These are phyloP conservation scores for Galeopterus variegatus DNA, from an alignment of 2,113 vertebrate species.

Conservation along the genomic window DNA sequence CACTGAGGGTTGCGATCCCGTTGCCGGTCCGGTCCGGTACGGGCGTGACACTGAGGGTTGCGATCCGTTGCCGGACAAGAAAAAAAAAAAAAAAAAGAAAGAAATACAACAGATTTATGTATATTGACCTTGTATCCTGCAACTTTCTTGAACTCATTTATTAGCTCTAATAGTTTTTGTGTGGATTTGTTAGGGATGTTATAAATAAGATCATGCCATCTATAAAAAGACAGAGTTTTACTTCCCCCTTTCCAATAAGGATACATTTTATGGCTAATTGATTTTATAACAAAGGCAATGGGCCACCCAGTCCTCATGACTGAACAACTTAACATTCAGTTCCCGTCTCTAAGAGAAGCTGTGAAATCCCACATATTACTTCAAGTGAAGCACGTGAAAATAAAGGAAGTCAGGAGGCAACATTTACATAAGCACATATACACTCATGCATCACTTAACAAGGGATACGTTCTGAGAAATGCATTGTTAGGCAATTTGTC, in stretches of 20 bases:
- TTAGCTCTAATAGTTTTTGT: neutral
- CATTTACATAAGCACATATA: neutral
- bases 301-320: neutral
- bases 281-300: neutral
- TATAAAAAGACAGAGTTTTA: neutral
- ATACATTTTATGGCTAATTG: neutral
- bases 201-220: neutral
- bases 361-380: neutral
- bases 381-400: neutral
- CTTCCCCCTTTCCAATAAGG: neutral
- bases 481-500: no score
- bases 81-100: no score
- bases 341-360: slow-evolving; percentile 68
- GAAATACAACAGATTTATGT: neutral
- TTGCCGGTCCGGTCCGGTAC: no score
- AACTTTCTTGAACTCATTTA: neutral
- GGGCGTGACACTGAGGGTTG: no score
- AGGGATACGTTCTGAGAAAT: no score
- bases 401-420: neutral
- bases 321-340: neutral
- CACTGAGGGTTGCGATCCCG: no score
- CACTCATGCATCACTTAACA: no score
- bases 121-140: neutral
- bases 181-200: neutral
- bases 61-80: no score